These are phyloP conservation scores for Nyctereutes procyonoides DNA, from an alignment of 2,113 vertebrate genomes.

Conservation along the genomic window DNA sequence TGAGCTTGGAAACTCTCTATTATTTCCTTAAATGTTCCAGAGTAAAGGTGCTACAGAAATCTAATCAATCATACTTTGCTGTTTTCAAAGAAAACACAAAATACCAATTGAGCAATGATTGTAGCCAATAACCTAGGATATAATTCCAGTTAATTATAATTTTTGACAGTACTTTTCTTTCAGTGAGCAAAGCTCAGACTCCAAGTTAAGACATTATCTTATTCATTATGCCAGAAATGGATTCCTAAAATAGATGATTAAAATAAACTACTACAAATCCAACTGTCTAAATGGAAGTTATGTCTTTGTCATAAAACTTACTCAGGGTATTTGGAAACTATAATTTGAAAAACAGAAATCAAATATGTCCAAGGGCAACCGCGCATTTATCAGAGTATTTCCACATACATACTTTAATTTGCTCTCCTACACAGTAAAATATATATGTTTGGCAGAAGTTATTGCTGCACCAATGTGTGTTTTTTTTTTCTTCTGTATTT, in stretches of 20 bases:
- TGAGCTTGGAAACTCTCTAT: conserved; percentile 25
- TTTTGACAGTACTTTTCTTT: conserved; percentile 56
- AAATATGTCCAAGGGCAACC: neutral
- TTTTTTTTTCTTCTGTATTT: conserved; percentile 19
- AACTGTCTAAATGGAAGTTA: conserved; percentile 42
- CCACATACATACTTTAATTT: neutral
- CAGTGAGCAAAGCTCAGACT: conserved; percentile 29
- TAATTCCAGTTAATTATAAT: conserved; percentile 52
- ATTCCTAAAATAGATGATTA: conserved; percentile 51
- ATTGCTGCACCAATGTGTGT: neutral
- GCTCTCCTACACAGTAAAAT: conserved; percentile 43
- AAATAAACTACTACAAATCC: conserved; percentile 51
- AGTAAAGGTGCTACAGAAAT: neutral
- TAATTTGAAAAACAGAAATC: conserved; percentile 76
- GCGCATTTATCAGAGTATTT: conserved; percentile 51
- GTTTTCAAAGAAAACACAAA: conserved; percentile 34
- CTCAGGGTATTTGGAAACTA: conserved; percentile 62
- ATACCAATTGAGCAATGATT: neutral
- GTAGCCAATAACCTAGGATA: neutral
- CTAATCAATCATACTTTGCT: neutral
- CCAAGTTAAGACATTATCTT: conserved; percentile 15
- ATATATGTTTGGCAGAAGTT: conserved; percentile 64
- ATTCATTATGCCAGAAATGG: conserved; percentile 44
- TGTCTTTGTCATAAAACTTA: conserved; percentile 62
- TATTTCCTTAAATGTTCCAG: neutral